A percentile compares a stretch with the other conserved stretches of the same genome.
These are phyloP conservation scores for Sebastes minor DNA, from an alignment of 2,797 vertebrate species.

Conservation along the genomic window DNA sequence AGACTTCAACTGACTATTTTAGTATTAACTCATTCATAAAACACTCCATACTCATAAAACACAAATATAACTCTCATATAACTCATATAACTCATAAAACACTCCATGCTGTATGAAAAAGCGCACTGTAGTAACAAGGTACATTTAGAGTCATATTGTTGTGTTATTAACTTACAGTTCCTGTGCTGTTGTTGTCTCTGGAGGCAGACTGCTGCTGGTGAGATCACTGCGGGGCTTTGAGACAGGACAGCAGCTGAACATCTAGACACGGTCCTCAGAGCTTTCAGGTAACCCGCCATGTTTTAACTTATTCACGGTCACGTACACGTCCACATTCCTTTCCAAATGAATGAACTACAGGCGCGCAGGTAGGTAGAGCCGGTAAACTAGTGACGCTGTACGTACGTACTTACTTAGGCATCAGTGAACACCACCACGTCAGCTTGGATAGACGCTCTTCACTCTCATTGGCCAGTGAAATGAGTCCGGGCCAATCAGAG, in stretches of 20 bases:
- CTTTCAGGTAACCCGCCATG: conserved; percentile 86
- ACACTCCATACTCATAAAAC: too few species aligned
- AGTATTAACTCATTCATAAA: too few species aligned
- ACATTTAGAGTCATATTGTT: neutral
- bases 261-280: conserved; percentile 66
- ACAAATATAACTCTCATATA: too few species aligned
- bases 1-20: too few species aligned
- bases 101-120: too few species aligned
- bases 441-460: neutral
- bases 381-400: neutral
- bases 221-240: conserved; percentile 69
- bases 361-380: neutral
- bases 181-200: conserved; percentile 73
- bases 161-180: conserved; percentile 84
- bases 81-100: too few species aligned
- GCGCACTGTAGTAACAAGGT: neutral
- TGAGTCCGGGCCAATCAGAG: conserved; percentile 14
- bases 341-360: conserved; percentile 30
- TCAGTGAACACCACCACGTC: conserved; percentile 31
- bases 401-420: too few species aligned
- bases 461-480: conserved; percentile 23
- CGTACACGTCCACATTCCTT: fast-evolving
- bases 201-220: conserved; percentile 61
- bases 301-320: neutral
- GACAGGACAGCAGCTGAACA: conserved; percentile 43